A percentile compares a stretch with the other conserved stretches of the same genome.
Evolutionary conservation across 2,888 invertebrate genomes (phyloP).

Genomic region (Panzeria rudis): DNA sequence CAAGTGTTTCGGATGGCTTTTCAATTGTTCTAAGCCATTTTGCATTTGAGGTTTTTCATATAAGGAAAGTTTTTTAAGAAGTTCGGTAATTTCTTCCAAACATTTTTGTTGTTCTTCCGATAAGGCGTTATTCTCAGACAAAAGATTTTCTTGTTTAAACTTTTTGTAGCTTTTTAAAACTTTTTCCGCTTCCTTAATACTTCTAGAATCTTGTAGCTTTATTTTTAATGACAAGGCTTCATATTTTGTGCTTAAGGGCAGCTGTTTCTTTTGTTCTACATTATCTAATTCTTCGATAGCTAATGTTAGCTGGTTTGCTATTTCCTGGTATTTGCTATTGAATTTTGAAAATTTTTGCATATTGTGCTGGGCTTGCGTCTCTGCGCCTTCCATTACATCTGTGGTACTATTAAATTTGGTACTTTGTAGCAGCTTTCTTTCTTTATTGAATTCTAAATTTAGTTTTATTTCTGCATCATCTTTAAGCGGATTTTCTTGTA

Average conservation of each 20-base stretch:
- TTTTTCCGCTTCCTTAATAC: conserved; percentile 10
- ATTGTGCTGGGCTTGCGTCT: background rate
- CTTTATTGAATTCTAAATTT: conserved; percentile 2
- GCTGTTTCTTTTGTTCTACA: background rate
- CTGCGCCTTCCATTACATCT: background rate
- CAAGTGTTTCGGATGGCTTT: conserved; percentile 6
- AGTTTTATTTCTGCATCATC: background rate
- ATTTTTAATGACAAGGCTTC: background rate
- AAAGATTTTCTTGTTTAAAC: background rate
- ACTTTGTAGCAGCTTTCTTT: conserved; percentile 1
- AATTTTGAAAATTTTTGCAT: background rate
- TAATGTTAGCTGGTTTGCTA: background rate
- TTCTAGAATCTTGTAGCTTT: background rate
- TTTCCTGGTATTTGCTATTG: background rate
- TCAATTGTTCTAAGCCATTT: background rate
- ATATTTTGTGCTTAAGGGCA: background rate
- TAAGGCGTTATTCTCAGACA: background rate
- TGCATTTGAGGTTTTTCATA: conserved; percentile 14
- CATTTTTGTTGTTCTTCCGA: conserved; percentile 7
- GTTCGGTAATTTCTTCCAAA: conserved; percentile 15
- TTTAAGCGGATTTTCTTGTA: conserved; percentile 5
- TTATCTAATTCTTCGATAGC: conserved; percentile 4
- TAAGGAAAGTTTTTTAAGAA: conserved; percentile 2
- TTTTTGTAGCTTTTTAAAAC: background rate
- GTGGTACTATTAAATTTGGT: background rate